phyloP scores from a whole-genome alignment of 2,113 vertebrate species.

The Brachypodius melanocephalos region DNA sequence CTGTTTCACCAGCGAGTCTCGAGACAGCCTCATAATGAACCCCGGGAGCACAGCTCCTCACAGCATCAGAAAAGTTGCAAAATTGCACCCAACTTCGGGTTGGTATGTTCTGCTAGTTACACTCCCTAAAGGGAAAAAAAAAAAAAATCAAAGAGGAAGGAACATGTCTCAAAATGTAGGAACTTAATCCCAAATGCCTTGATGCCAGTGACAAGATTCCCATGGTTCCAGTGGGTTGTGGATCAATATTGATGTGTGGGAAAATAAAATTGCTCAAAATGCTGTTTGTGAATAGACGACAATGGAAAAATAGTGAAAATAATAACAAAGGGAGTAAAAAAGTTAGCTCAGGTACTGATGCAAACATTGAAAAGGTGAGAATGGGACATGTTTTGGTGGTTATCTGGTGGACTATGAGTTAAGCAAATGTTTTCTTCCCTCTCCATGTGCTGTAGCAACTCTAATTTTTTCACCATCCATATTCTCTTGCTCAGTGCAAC shows the following conservation, averaged over 20 bases:
- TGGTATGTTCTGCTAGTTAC: not conserved
- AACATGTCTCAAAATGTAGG: not conserved
- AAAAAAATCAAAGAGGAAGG: not conserved
- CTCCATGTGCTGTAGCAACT: not conserved
- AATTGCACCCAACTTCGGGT: not conserved
- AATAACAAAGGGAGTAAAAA: no score
- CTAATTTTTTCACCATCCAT: not conserved
- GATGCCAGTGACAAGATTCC: not conserved
- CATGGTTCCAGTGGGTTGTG: not conserved
- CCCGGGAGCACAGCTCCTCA: not conserved
- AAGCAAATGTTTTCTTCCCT: not conserved
- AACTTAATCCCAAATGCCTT: not conserved
- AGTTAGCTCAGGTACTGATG: no score
- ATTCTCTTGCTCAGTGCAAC: no score
- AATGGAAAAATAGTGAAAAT: not conserved
- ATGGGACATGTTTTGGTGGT: no score
- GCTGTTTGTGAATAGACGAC: not conserved
- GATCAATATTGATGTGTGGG: not conserved
- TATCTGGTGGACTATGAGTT: no score
- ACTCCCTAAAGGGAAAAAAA: not conserved
- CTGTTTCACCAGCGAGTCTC: slow-evolving; percentile 14
- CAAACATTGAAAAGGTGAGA: no score
- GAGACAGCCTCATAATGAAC: not conserved
- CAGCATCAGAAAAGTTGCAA: slow-evolving; percentile 12
- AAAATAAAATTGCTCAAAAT: not conserved